phyloP scores from a whole-genome alignment of 2,797 vertebrate genomes.

The Ateles fusciceps region DNA sequence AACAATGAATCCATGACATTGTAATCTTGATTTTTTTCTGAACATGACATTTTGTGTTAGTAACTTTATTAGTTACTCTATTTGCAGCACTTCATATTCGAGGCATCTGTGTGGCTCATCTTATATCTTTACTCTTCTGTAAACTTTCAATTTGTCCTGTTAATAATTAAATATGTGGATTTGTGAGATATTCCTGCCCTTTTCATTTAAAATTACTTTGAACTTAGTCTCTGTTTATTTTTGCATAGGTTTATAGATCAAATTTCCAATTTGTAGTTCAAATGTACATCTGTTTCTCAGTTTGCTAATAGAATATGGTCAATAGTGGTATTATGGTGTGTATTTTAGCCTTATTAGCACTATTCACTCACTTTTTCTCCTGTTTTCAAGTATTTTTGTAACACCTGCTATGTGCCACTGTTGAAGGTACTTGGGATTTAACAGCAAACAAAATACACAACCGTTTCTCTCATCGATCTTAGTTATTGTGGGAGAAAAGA shows the following conservation, averaged over 20 bases:
- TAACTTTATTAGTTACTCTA: conserved; percentile 48
- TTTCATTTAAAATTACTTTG: conserved; percentile 5
- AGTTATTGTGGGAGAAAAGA: not conserved
- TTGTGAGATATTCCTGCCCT: not conserved
- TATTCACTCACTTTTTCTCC: not conserved
- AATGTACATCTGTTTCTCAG: not conserved
- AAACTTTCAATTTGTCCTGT: not conserved
- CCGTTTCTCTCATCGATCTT: not conserved
- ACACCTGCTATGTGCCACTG: not conserved
- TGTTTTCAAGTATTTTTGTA: not conserved
- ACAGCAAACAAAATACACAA: not conserved
- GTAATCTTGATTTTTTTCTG: conserved; percentile 47
- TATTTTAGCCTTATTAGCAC: not conserved
- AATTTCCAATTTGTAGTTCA: not conserved
- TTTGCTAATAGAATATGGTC: not conserved
- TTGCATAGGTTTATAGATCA: not conserved
- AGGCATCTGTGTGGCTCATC: not conserved
- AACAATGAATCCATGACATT: not conserved
- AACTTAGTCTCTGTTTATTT: not conserved
- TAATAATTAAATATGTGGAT: not conserved
- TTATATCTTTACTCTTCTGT: not conserved
- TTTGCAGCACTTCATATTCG: not conserved
- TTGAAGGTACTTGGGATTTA: not conserved
- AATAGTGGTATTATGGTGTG: not conserved
- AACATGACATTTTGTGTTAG: conserved; percentile 42